Conservation (phyloP, 2,113 vertebrate species). For the Burhinus oedicnemus region DNA sequence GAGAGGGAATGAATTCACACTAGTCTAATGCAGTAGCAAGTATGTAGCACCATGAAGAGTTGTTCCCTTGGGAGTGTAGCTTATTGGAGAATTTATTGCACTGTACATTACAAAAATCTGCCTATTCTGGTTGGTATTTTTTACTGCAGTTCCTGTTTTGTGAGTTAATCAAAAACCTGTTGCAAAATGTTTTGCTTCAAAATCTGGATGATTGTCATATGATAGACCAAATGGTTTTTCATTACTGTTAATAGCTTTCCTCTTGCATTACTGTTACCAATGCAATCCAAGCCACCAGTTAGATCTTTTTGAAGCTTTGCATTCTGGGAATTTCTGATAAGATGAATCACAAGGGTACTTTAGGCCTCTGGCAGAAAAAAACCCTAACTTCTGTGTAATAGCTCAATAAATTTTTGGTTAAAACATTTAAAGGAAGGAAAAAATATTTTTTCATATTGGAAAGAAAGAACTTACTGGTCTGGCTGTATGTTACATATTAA, state of each 20-base stretch:
- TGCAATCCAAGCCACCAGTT: background rate
- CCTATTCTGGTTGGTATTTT: background rate
- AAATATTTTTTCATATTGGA: background rate
- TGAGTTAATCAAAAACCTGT: background rate
- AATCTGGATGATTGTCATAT: background rate
- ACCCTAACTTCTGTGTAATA: conserved; percentile 12
- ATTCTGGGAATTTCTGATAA: background rate
- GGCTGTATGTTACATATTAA: background rate
- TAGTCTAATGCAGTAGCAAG: background rate
- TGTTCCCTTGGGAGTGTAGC: background rate
- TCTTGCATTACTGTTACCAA: background rate
- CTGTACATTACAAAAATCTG: background rate
- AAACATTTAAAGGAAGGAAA: background rate
- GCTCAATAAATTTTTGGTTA: background rate
- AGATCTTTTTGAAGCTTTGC: background rate
- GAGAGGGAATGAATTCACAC: background rate
- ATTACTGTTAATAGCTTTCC: background rate
- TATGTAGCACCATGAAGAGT: background rate
- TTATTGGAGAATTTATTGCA: background rate
- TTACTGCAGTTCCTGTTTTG: background rate
- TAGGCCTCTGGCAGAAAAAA: background rate
- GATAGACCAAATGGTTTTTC: background rate
- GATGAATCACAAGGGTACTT: background rate
- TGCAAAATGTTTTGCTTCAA: background rate
- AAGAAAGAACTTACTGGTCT: background rate